Percentiles rank a stretch among this genome's conserved stretches.
These are phyloP conservation scores for Balaenoptera acutorostrata DNA, from an alignment of 2,113 vertebrate genomes.

Conservation along the genomic window DNA sequence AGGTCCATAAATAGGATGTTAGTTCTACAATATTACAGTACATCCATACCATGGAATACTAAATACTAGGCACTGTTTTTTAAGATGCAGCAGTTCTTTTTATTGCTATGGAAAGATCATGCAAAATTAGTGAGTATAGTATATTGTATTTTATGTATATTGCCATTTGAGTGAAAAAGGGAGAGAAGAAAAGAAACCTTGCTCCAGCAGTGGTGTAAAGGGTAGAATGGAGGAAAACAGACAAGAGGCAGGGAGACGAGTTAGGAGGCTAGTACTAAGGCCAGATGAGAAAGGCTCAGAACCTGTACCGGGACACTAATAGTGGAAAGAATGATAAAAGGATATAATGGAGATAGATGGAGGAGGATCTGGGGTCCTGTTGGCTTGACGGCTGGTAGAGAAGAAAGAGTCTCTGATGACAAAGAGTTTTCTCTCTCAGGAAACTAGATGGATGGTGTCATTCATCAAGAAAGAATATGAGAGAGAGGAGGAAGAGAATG, in stretches of 20 bases:
- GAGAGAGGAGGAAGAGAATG: not conserved
- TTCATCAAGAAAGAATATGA: not conserved
- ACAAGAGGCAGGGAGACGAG: not conserved
- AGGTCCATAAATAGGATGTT: not conserved
- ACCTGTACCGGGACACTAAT: not conserved
- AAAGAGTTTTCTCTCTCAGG: not conserved
- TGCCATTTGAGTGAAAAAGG: not conserved
- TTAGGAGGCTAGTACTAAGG: not conserved
- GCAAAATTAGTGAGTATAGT: not conserved
- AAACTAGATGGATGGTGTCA: not conserved
- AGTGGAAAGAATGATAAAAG: not conserved
- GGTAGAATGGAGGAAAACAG: not conserved
- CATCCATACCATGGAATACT: not conserved
- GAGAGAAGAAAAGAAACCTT: not conserved
- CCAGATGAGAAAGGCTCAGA: not conserved
- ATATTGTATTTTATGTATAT: not conserved
- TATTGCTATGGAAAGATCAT: not conserved
- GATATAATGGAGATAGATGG: not conserved
- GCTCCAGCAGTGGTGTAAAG: not conserved
- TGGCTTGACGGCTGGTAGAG: not conserved
- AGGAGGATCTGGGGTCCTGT: not conserved
- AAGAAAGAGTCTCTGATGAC: not conserved
- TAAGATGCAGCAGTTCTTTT: not conserved
- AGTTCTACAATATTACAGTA: not conserved
- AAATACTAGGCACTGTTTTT: conserved; percentile 1